Base-by-base conservation (phyloP, 1,140 invertebrate species). In the Streblospio benedicti region DNA sequence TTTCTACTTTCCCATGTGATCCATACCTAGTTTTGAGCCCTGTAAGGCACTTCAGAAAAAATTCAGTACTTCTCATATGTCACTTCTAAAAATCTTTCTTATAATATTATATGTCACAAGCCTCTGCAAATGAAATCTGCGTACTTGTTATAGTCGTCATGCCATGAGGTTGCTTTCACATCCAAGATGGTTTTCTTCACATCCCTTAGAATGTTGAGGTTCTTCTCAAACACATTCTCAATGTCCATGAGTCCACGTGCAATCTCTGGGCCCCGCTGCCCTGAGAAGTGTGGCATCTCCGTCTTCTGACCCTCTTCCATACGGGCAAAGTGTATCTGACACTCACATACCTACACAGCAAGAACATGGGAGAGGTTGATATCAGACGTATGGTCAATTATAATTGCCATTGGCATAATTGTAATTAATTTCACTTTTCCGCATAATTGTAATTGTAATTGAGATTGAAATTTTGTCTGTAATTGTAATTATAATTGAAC, bases 191-290 rank as follows among this genome's bases (percentile, higher is more conserved):
- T 81, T 28, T 80, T 68, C 43, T 83, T 81, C 16, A 83, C 79
- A 5, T 76, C 73, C 67, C 84, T 76, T 4, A 92, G 78, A 27
- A 80, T 76, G 38, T 74, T 68, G 12, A 93, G 71, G 31, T 84
- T 82, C n/a, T 83, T 75, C 28, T 82, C 76, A 75, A 91, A 92
- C 68, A 86, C 81, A 52, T 81, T 80, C 74, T 92, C 88, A 54
- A 89, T 85, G 67, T 86, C 84, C 57, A 83, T 77, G 32, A 87
- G 85, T 62, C 85, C 85, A 53, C 79, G 81, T 61, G 86, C 83
- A 64, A 90, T 86, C 67, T 88, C 83, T 44, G 81, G 79, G n/a
- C 35, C 87, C 84, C 65, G 70, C 65, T 76, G 73, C 28, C 79
- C 74, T 57, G 71, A 67, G 70, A 81, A 74, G 62, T 73, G 69